phyloP scores from a whole-genome alignment of 2,797 vertebrate species.

The Gambelia wislizenii region DNA sequence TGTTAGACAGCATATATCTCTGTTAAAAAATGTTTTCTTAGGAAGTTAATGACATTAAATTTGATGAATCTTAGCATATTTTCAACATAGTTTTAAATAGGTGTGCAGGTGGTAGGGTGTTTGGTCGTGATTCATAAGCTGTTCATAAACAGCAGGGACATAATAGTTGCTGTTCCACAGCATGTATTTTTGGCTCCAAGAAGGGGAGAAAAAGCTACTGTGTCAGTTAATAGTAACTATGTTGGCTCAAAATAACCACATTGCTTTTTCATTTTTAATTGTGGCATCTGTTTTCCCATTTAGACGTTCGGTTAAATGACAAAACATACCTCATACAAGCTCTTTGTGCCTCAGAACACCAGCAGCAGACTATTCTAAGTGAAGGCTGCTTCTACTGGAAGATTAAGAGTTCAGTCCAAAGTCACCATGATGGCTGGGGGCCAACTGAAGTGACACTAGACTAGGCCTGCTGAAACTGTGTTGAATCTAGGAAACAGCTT shows the following conservation, averaged over 20 bases:
- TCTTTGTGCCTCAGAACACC: conserved; percentile 58
- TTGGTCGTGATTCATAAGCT: conserved; percentile 73
- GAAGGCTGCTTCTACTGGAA: not conserved
- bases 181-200: conserved; percentile 62
- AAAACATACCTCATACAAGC: conserved; percentile 49
- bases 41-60: conserved; percentile 40
- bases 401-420: not conserved
- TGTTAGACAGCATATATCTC: not conserved
- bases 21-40: conserved; percentile 31
- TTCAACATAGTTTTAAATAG: conserved; percentile 73
- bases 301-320: conserved; percentile 62
- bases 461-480: too few species aligned
- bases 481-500: too few species aligned
- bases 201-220: conserved; percentile 18
- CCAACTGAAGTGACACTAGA: too few species aligned
- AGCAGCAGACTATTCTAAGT: conserved; percentile 28
- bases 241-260: conserved; percentile 71
- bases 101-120: conserved; percentile 54
- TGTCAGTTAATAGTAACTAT: conserved; percentile 66
- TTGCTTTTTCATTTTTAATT: conserved; percentile 78
- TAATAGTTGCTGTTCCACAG: conserved; percentile 68
- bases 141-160: conserved; percentile 75
- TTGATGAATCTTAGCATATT: conserved; percentile 52
- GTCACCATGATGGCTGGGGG: too few species aligned
- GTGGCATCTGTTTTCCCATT: conserved; percentile 73